These are phyloP conservation scores for Decapterus maruadsi DNA, from an alignment of 2,797 vertebrate species.

Conservation along the genomic window DNA sequence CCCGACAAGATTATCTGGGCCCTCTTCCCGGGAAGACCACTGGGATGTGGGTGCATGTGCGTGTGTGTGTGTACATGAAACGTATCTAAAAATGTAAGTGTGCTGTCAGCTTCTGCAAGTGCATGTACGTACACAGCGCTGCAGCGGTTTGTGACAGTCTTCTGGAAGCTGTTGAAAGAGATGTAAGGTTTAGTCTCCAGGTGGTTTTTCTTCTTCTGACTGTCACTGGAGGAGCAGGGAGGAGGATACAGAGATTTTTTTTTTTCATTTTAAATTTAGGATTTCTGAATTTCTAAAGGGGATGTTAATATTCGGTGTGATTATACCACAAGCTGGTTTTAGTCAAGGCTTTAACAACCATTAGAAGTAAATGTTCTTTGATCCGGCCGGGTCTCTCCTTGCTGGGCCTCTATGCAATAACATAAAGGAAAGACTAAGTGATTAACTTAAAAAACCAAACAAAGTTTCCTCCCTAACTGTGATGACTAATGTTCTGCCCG, in stretches of 20 bases:
- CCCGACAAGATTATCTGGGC: constrained; percentile 73
- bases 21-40: constrained; percentile 73
- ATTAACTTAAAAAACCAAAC: constrained; percentile 45
- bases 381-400: neutral
- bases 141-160: constrained; percentile 50
- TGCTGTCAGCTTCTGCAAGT: constrained; percentile 29
- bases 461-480: constrained; percentile 40
- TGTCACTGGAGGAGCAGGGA: constrained; percentile 34
- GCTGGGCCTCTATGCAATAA: neutral
- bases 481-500: constrained; percentile 39
- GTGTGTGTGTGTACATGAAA: constrained; percentile 34
- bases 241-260: constrained; percentile 37
- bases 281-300: constrained; percentile 27
- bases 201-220: constrained; percentile 57
- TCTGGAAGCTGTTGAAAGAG: constrained; percentile 71
- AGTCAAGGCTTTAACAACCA: constrained; percentile 1
- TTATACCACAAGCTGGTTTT: neutral
- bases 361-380: neutral
- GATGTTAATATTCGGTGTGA: constrained; percentile 32
- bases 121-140: constrained; percentile 8
- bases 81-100: constrained; percentile 44
- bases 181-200: constrained; percentile 64
- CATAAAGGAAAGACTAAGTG: constrained; percentile 12
- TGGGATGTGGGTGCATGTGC: constrained; percentile 56
- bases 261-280: constrained; percentile 1